Conservation (phyloP, 1,140 invertebrate genomes). For the Rhagoletis zephyria region DNA sequence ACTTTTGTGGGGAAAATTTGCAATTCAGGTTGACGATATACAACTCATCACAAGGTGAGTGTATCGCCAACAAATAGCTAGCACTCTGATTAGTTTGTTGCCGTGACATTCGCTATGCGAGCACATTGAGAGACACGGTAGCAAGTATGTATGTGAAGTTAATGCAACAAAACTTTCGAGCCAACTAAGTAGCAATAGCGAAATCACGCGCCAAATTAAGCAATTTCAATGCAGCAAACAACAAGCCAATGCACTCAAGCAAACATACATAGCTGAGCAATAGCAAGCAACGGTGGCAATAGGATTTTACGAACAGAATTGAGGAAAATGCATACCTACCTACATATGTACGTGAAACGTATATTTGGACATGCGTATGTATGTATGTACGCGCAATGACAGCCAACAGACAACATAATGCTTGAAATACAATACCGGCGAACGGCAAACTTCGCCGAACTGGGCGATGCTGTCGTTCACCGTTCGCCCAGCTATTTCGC, state of each 20-base stretch:
- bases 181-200: background rate
- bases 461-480: no score
- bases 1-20: no score
- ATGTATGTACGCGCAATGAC: background rate
- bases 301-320: background rate
- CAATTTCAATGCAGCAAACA: conserved; percentile 16
- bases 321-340: background rate
- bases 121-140: background rate
- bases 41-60: no score
- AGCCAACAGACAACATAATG: no score
- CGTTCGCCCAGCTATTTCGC: no score
- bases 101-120: background rate
- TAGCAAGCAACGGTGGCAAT: background rate
- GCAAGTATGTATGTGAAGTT: no score
- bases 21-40: no score
- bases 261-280: background rate
- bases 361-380: background rate
- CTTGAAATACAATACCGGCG: no score
- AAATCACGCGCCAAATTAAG: conserved; percentile 34
- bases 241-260: background rate
- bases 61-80: background rate
- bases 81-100: background rate
- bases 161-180: no score
- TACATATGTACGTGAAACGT: no score
- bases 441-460: no score